phyloP scores from a whole-genome alignment of 2,888 invertebrate species.

The Pristionchus fissidentatus region DNA sequence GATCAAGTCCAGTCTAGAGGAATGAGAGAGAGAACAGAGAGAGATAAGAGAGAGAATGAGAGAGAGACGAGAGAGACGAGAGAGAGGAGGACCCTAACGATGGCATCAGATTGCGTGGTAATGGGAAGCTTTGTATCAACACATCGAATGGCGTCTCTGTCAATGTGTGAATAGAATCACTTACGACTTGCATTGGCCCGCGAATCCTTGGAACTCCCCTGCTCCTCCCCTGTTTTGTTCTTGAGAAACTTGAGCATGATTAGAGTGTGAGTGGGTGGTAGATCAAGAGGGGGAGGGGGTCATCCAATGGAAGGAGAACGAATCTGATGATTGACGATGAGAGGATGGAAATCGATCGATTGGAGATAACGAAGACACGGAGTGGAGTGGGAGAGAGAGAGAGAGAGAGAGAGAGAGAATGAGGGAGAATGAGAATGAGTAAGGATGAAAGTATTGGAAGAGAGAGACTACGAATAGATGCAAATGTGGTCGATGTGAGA shows the following conservation, averaged over 20 bases:
- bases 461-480: no score
- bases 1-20: background rate
- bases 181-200: slow-evolving; percentile 25
- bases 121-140: no score
- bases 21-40: background rate
- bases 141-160: no score
- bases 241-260: slow-evolving; percentile 43
- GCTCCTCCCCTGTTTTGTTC: slow-evolving; percentile 38
- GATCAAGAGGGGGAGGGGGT: background rate
- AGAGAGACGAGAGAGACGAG: no score
- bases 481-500: background rate
- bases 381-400: background rate
- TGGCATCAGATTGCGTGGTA: no score
- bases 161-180: background rate
- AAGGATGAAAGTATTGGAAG: background rate
- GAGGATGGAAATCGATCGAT: background rate
- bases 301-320: background rate
- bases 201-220: slow-evolving; percentile 31
- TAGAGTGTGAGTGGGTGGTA: background rate
- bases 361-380: background rate
- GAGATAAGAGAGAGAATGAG: background rate
- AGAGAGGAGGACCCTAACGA: no score
- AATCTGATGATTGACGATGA: background rate
- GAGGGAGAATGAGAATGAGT: background rate
- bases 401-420: background rate